phyloP scores from a whole-genome alignment of 2,888 invertebrate genomes.

The Stenolophus ochropezus region DNA sequence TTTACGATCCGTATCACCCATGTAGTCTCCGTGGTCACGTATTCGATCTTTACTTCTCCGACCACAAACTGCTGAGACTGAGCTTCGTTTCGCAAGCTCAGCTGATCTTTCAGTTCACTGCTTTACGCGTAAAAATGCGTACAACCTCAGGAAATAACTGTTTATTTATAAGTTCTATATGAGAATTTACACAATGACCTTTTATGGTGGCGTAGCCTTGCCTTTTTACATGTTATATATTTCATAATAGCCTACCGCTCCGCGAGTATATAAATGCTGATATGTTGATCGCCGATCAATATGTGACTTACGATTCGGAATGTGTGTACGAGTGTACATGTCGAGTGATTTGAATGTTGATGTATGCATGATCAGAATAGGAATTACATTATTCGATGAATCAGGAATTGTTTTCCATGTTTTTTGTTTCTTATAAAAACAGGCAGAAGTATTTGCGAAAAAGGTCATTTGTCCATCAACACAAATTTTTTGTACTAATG shows the following conservation, averaged over 20 bases:
- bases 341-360: neutral
- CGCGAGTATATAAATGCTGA: neutral
- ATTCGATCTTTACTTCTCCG: constrained; percentile 29
- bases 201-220: constrained; percentile 47
- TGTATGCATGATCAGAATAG: neutral
- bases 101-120: constrained; percentile 26
- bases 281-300: neutral
- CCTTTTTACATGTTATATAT: constrained; percentile 42
- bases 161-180: constrained; percentile 53
- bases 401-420: neutral
- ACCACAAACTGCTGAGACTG: neutral
- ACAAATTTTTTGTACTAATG: too few relatives aligned
- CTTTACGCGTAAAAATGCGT: constrained; percentile 39
- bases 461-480: too few relatives aligned
- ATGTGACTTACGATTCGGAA: neutral
- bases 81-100: constrained; percentile 20
- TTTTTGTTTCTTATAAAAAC: neutral
- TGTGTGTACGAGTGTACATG: constrained; percentile 3
- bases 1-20: neutral
- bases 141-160: constrained; percentile 48
- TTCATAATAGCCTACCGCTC: constrained; percentile 26
- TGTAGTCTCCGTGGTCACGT: constrained; percentile 16
- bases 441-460: too few relatives aligned
- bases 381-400: neutral
- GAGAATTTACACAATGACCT: constrained; percentile 51